phyloP scores from a whole-genome alignment of 2,113 vertebrate species.

The Tychaedon coryphoeus region DNA sequence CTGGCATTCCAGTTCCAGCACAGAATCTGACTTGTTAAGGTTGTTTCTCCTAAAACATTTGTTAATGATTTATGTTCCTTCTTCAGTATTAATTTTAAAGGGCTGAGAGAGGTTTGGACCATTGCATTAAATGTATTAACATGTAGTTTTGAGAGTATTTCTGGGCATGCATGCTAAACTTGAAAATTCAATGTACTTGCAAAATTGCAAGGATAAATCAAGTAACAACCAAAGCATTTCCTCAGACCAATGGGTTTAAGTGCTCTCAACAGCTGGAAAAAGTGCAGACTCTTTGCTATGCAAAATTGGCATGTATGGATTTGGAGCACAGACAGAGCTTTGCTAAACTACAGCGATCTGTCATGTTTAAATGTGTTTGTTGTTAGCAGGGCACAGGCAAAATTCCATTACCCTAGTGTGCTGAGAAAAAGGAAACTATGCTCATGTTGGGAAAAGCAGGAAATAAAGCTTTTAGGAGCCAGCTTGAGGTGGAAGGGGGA shows the following conservation, averaged over 20 bases:
- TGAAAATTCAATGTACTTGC: not conserved
- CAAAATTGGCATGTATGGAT: not conserved
- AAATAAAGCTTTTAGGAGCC: not conserved
- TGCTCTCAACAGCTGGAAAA: slow-evolving; percentile 39
- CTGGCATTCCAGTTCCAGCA: not conserved
- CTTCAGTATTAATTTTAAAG: not conserved
- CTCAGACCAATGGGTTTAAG: slow-evolving; percentile 26
- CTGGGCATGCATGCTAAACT: not conserved
- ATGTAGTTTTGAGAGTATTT: not conserved
- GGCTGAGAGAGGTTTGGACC: not conserved
- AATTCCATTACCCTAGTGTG: not conserved
- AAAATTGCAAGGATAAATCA: slow-evolving; percentile 44
- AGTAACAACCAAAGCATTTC: slow-evolving; percentile 8
- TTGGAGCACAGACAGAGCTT: slow-evolving; percentile 18
- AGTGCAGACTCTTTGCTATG: slow-evolving; percentile 19
- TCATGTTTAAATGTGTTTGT: slow-evolving; percentile 26
- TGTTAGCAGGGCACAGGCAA: not conserved
- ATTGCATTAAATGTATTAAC: not conserved
- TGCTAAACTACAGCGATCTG: not conserved
- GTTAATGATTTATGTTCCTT: not conserved
- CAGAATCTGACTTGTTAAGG: not conserved
- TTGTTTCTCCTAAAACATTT: not conserved
- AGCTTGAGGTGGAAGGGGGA: not conserved
- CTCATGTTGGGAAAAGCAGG: not conserved
- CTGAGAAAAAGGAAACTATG: not conserved